phyloP scores from a whole-genome alignment of 2,888 invertebrate genomes.

The Hydrotaea diabolus region DNA sequence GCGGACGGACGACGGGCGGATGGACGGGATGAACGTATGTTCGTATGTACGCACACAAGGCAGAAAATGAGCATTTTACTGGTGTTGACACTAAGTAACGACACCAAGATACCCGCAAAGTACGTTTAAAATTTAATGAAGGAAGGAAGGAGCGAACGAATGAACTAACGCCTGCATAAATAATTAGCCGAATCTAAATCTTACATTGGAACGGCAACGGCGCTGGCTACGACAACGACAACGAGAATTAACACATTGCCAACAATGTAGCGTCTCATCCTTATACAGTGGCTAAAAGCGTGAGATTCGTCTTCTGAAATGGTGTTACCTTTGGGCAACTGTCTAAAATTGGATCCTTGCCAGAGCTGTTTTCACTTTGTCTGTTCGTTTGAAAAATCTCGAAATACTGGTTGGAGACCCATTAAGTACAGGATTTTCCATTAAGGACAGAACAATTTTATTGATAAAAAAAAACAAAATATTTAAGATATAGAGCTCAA shows the following conservation, averaged over 20 bases:
- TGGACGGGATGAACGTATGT: neutral
- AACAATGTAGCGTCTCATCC: conserved; percentile 31
- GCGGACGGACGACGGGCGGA: neutral
- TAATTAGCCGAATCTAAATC: conserved; percentile 67
- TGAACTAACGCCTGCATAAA: conserved; percentile 65
- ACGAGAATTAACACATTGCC: conserved; percentile 53
- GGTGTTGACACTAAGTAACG: conserved; percentile 48
- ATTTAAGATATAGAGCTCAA: no score
- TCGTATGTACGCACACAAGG: neutral
- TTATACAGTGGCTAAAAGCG: neutral
- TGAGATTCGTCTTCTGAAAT: no score
- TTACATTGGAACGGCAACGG: conserved; percentile 44
- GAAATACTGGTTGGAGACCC: no score
- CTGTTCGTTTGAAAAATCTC: no score
- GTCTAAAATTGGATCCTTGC: no score
- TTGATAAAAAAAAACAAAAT: no score
- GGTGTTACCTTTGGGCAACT: no score
- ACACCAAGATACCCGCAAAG: conserved; percentile 54
- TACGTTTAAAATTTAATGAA: conserved; percentile 59
- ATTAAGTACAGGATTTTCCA: no score
- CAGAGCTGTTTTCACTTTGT: no score
- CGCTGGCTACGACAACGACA: no score
- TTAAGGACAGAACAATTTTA: no score
- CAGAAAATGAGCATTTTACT: conserved; percentile 20
- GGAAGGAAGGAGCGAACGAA: conserved; percentile 17